A percentile compares a stretch with the other conserved stretches of the same genome.
Conservation (phyloP, 35 echinoderm and acorn worm genomes). For the Nesometra sesokonis region DNA sequence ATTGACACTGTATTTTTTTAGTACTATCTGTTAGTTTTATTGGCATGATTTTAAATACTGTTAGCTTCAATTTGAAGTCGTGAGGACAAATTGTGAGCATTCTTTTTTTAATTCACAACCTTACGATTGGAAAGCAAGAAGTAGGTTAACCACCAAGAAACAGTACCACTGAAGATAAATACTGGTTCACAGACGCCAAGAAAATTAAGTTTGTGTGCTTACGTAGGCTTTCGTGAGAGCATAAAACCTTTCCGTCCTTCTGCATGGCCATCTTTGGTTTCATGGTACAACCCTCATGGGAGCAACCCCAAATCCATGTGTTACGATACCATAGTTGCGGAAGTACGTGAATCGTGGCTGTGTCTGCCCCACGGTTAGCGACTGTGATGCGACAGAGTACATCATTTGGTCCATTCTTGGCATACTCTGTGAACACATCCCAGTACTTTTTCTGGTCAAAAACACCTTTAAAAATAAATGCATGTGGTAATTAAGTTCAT, state of each 20-base stretch:
- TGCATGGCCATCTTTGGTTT: conserved; percentile 71
- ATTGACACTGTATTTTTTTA: too few species aligned
- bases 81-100: too few species aligned
- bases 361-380: conserved; percentile 77
- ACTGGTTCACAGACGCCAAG: too few species aligned
- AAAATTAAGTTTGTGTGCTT: background rate
- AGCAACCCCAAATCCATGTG: conserved; percentile 98
- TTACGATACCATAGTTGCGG: conserved; percentile 83
- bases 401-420: conserved; percentile 94
- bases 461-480: conserved; percentile 37
- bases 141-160: too few species aligned
- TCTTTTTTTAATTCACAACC: too few species aligned
- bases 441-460: conserved; percentile 86
- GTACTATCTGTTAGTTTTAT: too few species aligned
- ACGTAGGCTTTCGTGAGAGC: conserved; percentile 77
- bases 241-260: conserved; percentile 69
- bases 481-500: background rate
- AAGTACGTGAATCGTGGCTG: conserved; percentile 90
- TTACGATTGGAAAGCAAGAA: too few species aligned
- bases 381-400: conserved; percentile 81
- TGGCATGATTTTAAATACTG: too few species aligned
- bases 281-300: conserved; percentile 86
- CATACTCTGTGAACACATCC: conserved; percentile 92
- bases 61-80: too few species aligned
- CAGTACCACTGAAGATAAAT: too few species aligned